These are phyloP conservation scores for Pachycephala philippinensis DNA, from an alignment of 2,113 vertebrate species.

Conservation along the genomic window DNA sequence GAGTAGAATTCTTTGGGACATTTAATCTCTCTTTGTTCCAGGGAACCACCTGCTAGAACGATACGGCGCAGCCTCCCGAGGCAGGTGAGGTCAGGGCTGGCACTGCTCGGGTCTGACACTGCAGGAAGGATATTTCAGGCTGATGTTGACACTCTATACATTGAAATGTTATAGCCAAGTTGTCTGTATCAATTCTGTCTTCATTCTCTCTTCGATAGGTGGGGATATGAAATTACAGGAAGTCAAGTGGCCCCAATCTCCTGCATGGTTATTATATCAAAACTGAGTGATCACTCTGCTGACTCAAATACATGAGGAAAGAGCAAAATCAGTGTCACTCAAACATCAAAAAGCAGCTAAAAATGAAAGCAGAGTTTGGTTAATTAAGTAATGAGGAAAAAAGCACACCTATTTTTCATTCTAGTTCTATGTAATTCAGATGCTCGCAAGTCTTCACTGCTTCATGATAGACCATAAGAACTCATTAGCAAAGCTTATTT, in stretches of 20 bases:
- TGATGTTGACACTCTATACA: not conserved
- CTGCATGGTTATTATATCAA: not conserved
- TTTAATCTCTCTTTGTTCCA: not conserved
- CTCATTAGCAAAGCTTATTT: not conserved
- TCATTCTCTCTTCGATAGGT: not conserved
- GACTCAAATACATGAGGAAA: not conserved
- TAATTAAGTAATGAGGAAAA: not conserved
- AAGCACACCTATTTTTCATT: not conserved
- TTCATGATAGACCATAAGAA: not conserved
- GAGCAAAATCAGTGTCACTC: not conserved
- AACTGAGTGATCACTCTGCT: not conserved
- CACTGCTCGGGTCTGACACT: not conserved
- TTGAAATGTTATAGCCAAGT: not conserved
- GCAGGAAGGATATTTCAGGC: not conserved
- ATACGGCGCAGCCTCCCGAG: accelerated
- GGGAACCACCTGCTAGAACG: not conserved
- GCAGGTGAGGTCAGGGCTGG: conserved; percentile 32
- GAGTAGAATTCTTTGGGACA: not conserved
- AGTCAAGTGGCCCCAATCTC: not conserved
- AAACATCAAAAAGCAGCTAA: not conserved
- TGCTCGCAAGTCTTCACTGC: not conserved
- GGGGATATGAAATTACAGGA: conserved; percentile 4
- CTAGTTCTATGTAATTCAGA: not conserved
- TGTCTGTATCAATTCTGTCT: not conserved
- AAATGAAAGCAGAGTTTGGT: not conserved